Evolutionary conservation across 2,797 vertebrate species (phyloP).

Genomic region (Neosilurus hyrtlii): DNA sequence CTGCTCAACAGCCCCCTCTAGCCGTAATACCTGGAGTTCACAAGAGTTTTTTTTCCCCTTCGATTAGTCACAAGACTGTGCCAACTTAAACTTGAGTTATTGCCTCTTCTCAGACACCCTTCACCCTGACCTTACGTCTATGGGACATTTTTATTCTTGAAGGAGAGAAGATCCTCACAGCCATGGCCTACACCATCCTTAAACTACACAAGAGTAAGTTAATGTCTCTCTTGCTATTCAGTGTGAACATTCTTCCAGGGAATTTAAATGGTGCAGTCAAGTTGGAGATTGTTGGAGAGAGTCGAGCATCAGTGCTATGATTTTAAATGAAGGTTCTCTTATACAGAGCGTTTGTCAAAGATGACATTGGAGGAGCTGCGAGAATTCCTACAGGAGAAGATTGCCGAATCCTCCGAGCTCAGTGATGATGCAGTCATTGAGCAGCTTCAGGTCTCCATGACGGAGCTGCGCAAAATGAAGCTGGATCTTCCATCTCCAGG

Average conservation of each 20-base stretch:
- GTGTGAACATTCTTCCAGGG: neutral
- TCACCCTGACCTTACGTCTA: conserved; percentile 81
- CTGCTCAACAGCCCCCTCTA: conserved; percentile 12
- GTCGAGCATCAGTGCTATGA: neutral
- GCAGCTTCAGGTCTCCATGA: conserved; percentile 76
- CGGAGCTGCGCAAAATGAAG: conserved; percentile 79
- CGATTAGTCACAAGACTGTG: neutral
- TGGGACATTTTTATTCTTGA: conserved; percentile 88
- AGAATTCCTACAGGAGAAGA: conserved; percentile 82
- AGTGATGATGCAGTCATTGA: conserved; percentile 77
- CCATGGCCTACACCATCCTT: conserved; percentile 83
- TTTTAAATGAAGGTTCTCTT: neutral
- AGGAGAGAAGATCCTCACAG: conserved; percentile 77
- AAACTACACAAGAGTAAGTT: conserved; percentile 84
- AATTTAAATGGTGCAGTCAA: neutral
- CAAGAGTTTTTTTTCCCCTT: neutral
- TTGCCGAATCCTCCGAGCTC: conserved; percentile 71
- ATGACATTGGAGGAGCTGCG: conserved; percentile 79
- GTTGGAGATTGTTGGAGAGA: neutral
- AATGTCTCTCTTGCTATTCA: neutral
- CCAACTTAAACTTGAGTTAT: neutral
- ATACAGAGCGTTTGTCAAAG: conserved; percentile 78
- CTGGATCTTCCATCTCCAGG: conserved; percentile 80
- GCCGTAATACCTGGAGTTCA: neutral
- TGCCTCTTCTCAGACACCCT: conserved; percentile 74